A percentile compares a stretch with the other conserved stretches of the same genome.
phyloP scores from a whole-genome alignment of 2,113 vertebrate species.

The Benitochromis conjunctus region DNA sequence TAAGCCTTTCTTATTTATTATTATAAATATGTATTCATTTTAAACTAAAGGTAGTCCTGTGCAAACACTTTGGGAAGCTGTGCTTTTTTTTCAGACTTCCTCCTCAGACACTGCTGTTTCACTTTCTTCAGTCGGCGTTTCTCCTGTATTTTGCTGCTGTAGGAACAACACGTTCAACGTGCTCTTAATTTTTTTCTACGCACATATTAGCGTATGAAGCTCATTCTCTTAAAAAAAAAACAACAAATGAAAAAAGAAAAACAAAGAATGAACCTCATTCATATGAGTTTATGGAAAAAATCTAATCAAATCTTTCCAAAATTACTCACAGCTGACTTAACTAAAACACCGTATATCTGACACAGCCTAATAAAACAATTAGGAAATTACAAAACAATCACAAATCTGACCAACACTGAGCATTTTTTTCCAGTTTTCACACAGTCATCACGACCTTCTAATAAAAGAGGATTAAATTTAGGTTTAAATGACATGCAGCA shows the following conservation, averaged over 20 bases:
- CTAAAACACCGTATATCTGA: neutral
- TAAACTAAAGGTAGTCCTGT: neutral
- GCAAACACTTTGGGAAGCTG: neutral
- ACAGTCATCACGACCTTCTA: neutral
- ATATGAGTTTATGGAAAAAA: neutral
- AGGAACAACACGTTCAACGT: neutral
- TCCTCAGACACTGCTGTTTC: neutral
- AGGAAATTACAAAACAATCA: neutral
- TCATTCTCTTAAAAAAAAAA: neutral
- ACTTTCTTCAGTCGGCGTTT: neutral
- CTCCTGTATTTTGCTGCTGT: neutral
- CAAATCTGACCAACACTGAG: neutral
- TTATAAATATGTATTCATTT: neutral
- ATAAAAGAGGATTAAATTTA: neutral
- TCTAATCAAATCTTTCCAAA: neutral
- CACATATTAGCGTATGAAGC: accelerated
- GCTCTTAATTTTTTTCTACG: neutral
- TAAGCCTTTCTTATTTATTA: neutral
- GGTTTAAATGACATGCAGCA: neutral
- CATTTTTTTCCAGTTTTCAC: neutral
- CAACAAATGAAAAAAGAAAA: neutral
- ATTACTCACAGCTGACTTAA: neutral
- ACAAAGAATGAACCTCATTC: neutral
- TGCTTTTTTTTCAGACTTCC: neutral
- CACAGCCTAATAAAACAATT: neutral